Percentiles rank a stretch among this genome's conserved stretches.
phyloP scores from a whole-genome alignment of 2,888 invertebrate species.

The Melipona bicolor region DNA sequence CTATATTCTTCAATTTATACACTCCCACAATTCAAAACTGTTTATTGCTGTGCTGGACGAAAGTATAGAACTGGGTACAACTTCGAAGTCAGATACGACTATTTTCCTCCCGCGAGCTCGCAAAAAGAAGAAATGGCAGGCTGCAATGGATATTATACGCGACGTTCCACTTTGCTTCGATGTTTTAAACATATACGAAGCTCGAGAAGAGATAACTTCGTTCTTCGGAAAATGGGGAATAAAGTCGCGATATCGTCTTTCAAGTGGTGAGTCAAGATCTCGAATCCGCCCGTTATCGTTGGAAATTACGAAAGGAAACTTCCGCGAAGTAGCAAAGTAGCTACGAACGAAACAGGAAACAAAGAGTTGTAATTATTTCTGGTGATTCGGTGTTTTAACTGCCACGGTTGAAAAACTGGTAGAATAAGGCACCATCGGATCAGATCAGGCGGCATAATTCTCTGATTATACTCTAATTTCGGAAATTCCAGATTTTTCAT shows the following conservation, averaged over 20 bases:
- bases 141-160: too few species aligned
- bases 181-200: not conserved
- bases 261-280: not conserved
- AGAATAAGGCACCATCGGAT: too few species aligned
- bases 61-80: not conserved
- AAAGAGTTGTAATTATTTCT: not conserved
- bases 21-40: constrained; percentile 9
- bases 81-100: not conserved
- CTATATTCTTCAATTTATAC: not conserved
- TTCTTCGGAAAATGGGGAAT: not conserved
- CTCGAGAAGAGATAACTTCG: not conserved
- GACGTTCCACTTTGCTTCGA: not conserved
- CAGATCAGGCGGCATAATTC: too few species aligned
- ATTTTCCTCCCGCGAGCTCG: not conserved
- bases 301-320: not conserved
- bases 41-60: not conserved
- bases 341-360: not conserved
- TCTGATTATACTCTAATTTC: too few species aligned
- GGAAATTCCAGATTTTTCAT: too few species aligned
- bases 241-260: not conserved
- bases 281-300: not conserved
- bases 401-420: not conserved
- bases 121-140: not conserved
- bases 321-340: not conserved
- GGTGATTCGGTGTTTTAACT: not conserved